phyloP scores from a whole-genome alignment of 2,113 vertebrate species.

The Elgaria multicarinata region DNA sequence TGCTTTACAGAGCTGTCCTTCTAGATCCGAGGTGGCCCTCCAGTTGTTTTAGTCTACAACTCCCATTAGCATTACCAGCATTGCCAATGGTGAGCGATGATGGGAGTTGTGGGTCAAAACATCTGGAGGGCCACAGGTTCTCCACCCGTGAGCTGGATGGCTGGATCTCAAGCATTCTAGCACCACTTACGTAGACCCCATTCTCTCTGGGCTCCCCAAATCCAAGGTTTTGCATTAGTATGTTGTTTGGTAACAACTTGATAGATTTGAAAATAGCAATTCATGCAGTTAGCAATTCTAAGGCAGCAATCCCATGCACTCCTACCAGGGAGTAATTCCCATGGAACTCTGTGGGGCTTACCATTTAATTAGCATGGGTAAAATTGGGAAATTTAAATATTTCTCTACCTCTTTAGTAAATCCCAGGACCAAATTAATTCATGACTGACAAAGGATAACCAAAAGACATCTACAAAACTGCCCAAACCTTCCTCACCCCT shows the following conservation, averaged over 20 bases:
- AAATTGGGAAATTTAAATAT: neutral
- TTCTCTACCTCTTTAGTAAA: neutral
- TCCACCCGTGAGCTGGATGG: accelerated
- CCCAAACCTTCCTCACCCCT: neutral
- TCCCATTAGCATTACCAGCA: too few species aligned
- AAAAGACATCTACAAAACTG: neutral
- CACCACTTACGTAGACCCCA: neutral
- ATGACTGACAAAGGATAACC: neutral
- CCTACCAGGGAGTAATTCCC: neutral
- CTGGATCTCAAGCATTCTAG: accelerated
- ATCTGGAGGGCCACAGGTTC: too few species aligned
- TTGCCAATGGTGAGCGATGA: too few species aligned
- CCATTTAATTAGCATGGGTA: neutral
- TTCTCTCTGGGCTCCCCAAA: neutral
- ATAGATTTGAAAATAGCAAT: neutral
- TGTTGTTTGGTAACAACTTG: slow-evolving; percentile 16
- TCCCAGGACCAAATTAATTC: neutral
- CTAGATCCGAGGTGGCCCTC: neutral
- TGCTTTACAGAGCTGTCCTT: accelerated
- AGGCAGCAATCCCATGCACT: neutral
- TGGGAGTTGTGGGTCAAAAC: too few species aligned
- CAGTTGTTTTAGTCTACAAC: too few species aligned
- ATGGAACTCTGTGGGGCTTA: neutral
- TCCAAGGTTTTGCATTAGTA: neutral
- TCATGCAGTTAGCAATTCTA: neutral